Percentiles rank a stretch among this genome's conserved stretches.
phyloP scores from a whole-genome alignment of 2,888 invertebrate species.

The Euzophera pinguis region DNA sequence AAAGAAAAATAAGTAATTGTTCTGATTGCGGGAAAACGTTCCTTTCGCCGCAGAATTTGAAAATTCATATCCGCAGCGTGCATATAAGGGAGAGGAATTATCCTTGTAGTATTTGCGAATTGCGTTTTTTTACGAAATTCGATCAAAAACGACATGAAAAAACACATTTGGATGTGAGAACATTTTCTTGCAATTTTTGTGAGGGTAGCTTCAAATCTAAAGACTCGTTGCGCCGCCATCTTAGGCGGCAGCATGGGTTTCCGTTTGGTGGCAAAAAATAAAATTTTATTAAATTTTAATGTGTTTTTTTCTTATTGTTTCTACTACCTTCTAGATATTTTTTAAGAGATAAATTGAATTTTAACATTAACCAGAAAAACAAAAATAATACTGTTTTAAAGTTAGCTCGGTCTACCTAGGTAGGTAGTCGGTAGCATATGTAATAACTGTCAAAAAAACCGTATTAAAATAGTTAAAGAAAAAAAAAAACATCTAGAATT shows the following conservation, averaged over 20 bases:
- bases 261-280: too few relatives aligned
- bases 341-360: too few relatives aligned
- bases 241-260: conserved; percentile 37
- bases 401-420: too few relatives aligned
- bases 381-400: too few relatives aligned
- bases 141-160: conserved; percentile 40
- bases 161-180: conserved; percentile 37
- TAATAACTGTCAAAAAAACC: too few relatives aligned
- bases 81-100: conserved; percentile 30
- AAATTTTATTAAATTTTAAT: too few relatives aligned
- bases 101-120: conserved; percentile 27
- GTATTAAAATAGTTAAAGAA: too few relatives aligned
- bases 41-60: conserved; percentile 31
- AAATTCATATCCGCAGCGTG: conserved; percentile 27
- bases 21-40: conserved; percentile 41
- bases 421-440: too few relatives aligned
- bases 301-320: too few relatives aligned
- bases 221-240: conserved; percentile 31
- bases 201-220: conserved; percentile 33
- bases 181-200: conserved; percentile 38
- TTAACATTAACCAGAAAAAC: too few relatives aligned
- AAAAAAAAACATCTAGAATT: too few relatives aligned
- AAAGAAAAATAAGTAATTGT: conserved; percentile 30
- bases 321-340: too few relatives aligned
- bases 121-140: conserved; percentile 33